Percentiles rank a stretch among this genome's conserved stretches.
phyloP scores from a whole-genome alignment of 2,113 vertebrate genomes.

The Sigmodon hispidus region DNA sequence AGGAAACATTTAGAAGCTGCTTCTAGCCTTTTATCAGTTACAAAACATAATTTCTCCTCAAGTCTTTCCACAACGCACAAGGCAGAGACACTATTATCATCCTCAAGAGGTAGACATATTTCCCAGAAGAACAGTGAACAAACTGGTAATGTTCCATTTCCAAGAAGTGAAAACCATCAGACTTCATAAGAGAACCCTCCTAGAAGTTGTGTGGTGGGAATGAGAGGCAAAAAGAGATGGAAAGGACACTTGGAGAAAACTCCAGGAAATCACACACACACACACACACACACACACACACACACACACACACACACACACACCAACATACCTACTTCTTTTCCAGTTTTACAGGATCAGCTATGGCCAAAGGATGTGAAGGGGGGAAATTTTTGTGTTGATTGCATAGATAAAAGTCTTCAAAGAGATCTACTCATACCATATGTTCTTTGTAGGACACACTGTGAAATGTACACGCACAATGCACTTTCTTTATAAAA shows the following conservation, averaged over 20 bases:
- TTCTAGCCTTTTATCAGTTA: conserved; percentile 1
- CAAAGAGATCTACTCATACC: neutral
- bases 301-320: no score
- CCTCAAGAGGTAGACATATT: neutral
- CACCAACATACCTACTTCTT: neutral
- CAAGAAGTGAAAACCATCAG: conserved; percentile 37
- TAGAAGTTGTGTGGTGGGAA: neutral
- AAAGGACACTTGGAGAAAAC: neutral
- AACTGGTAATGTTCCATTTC: conserved; percentile 31
- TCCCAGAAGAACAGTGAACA: conserved; percentile 16
- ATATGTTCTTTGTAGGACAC: neutral
- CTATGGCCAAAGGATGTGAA: neutral
- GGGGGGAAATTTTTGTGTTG: neutral
- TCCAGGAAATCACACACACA: no score
- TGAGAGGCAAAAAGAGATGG: neutral
- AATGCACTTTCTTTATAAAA: conserved; percentile 26
- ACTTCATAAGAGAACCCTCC: neutral
- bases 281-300: no score
- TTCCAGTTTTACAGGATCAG: conserved; percentile 22
- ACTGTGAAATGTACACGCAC: neutral
- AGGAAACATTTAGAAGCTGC: neutral
- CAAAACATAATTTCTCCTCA: neutral
- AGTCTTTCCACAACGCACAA: neutral
- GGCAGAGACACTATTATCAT: conserved; percentile 9
- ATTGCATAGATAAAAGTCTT: conserved; percentile 25